Evolutionary conservation across 1,140 invertebrate species (phyloP).

Genomic region (Cotesia glomerata): DNA sequence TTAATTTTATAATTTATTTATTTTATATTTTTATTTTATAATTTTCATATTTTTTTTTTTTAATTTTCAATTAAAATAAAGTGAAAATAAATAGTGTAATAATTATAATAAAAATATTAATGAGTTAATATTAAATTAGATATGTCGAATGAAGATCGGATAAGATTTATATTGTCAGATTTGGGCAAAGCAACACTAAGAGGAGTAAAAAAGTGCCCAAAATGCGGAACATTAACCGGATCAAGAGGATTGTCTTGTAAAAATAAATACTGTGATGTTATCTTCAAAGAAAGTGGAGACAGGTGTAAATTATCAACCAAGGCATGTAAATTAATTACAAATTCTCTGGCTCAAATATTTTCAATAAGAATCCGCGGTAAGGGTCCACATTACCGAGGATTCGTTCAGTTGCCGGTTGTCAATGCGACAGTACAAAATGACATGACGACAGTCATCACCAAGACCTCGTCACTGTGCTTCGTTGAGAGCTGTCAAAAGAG

Average conservation of each 20-base stretch:
- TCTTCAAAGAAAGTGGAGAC: conserved; percentile 73
- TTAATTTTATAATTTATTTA: too few species aligned
- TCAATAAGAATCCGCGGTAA: conserved; percentile 74
- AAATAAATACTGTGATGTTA: conserved; percentile 75
- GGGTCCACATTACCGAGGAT: conserved; percentile 75
- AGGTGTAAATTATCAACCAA: conserved; percentile 71
- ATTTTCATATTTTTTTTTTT: too few species aligned
- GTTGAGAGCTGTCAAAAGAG: conserved; percentile 70
- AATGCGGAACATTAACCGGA: conserved; percentile 81
- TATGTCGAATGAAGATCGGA: conserved; percentile 57
- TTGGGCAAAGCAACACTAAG: conserved; percentile 73
- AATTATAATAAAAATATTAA: too few species aligned
- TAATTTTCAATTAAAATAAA: too few species aligned
- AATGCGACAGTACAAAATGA: conserved; percentile 62
- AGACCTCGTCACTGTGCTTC: conserved; percentile 71
- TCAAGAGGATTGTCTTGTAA: conserved; percentile 78
- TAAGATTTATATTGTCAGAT: conserved; percentile 64
- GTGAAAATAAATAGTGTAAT: too few species aligned
- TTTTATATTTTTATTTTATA: too few species aligned
- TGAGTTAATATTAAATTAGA: too few species aligned
- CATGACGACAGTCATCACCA: conserved; percentile 55
- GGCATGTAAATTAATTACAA: conserved; percentile 73
- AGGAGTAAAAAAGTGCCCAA: conserved; percentile 78
- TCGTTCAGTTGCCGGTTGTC: conserved; percentile 74
- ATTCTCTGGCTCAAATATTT: conserved; percentile 69